A percentile compares a stretch with the other conserved stretches of the same genome.
Evolutionary conservation across 2,888 invertebrate species (phyloP).

Genomic region (Caradrina kadenii): DNA sequence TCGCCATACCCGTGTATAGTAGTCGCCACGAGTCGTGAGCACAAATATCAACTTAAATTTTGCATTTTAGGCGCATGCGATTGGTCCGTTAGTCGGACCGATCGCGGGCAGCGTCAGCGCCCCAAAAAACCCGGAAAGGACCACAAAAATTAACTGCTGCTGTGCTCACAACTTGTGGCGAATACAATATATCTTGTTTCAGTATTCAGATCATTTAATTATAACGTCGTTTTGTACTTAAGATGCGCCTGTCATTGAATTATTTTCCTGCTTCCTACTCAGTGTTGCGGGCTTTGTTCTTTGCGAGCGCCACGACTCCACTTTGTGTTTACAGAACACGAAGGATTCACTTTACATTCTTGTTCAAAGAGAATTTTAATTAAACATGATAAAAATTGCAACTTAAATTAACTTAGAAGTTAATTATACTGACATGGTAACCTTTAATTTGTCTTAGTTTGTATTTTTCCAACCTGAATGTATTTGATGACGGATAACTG

Average conservation of each 20-base stretch:
- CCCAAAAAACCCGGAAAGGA: no score
- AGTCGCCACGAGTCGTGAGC: no score
- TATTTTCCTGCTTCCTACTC: conserved; percentile 67
- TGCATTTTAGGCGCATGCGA: no score
- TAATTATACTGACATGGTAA: conserved; percentile 16
- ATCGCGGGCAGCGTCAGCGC: no score
- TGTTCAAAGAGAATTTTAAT: conserved; percentile 43
- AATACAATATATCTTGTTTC: conserved; percentile 22
- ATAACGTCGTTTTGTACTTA: conserved; percentile 43
- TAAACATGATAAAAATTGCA: conserved; percentile 18
- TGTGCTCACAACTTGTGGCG: no score
- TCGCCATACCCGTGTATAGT: background rate
- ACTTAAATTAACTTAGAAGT: conserved; percentile 16
- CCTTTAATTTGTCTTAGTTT: conserved; percentile 4
- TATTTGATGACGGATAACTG: conserved; percentile 7
- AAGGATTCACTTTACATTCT: conserved; percentile 55
- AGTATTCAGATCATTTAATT: conserved; percentile 53
- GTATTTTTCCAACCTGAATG: conserved; percentile 17
- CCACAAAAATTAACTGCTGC: no score
- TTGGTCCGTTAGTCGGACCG: no score
- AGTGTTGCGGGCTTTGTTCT: conserved; percentile 61
- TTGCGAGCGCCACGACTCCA: conserved; percentile 36
- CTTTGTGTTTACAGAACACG: conserved; percentile 50
- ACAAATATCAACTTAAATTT: no score
- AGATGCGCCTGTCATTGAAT: conserved; percentile 63